Base-by-base conservation (phyloP, 2,888 invertebrate genomes). In the Chironomus tentans region DNA sequence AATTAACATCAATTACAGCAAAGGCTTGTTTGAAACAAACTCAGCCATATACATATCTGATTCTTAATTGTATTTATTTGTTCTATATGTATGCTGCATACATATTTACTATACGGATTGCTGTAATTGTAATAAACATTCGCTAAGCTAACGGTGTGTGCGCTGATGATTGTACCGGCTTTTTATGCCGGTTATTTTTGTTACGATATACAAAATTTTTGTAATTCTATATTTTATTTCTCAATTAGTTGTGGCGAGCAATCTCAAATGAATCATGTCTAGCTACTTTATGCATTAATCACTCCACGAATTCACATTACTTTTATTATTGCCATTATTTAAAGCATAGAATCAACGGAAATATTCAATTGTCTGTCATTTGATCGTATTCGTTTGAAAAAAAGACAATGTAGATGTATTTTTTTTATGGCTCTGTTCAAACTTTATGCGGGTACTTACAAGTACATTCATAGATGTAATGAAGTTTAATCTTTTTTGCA, bases 1-100 rank as follows among this genome's bases (percentile, higher is more conserved):
- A 65, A 65, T 65, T 65, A 65, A 65, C 24, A 65, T 65, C 65
- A 65, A 65, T 65, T 65, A 65, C 22, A 65, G 38, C 10, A 22
- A 12, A 65, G 24, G 65, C 22, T 22, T 65, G 24, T 65, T 65
- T 22, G 10, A 24, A 65, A 65, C 7, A 65, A 24, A 12, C 12
- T 15, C 13, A 15, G 4, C 50, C 18, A 56, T 56, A 56, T 56
- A 18, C 18, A 50, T 50, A 15, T 56, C 13, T 15, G 56, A n/a
- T 38, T 38, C 38, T 38, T 38, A 38, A 38, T 38, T 38, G 38
- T 38, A 38, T 38, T 38, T 38, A 38, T 38, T 38, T 38, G 38
- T 38, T 38, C 38, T 38, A 38, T 38, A 38, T 38, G 38, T 38
- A 10, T 38, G 38, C 56, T 56, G 7, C 3, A 15, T n/a, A 50